Base-by-base conservation (phyloP, 2,113 vertebrate species). In the Gambusia holbrooki region DNA sequence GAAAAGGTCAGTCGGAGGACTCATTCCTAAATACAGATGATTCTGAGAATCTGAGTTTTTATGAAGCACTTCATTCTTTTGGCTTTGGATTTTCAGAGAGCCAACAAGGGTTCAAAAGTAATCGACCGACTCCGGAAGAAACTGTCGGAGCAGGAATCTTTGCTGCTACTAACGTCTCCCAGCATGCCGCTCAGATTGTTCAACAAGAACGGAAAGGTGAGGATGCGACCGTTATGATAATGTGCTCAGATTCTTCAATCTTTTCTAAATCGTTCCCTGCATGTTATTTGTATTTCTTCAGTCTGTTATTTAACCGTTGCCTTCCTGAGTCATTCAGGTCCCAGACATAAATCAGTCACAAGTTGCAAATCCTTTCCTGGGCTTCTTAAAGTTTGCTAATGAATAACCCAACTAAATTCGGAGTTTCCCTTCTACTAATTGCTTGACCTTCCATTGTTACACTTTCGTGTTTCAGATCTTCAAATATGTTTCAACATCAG, bases 51-150 rank as follows among this genome's bases (percentile, higher is more conserved):
- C 29, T 32, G 7, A 33, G 22, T 58, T 70, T 28, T 22, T 37
- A 12, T 70, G 3, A 66, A 70, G 62, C 5, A 3, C 63, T 79
- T 87, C 70, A 65, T 45, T 48, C 17, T 85, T 37, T 82, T 58
- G 11, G 10, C 5, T 54, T 22, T 54, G 17, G 48, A 69, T 35
- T 83, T 87, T 62, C 92, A 99, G 98, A 97, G 94, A 81, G 96
- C 97, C 3, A 99, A 98, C 89, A 99, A 99, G 83, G 96, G 96
- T 74, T 97, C 96, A 84, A 98, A 97, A 71, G 97, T 95, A 42
- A 92, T 97, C 0, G 98, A 99, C 85, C 95, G 98, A 63, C 94
- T 99, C 81, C 96, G 94, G 89, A 99, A 99, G 95, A 99, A 99
- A 87, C 93, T 99, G 32, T 98, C 95, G 0, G 98, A 99, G 76